phyloP scores from a whole-genome alignment of 2,888 invertebrate species.

The Euzophera pinguis region DNA sequence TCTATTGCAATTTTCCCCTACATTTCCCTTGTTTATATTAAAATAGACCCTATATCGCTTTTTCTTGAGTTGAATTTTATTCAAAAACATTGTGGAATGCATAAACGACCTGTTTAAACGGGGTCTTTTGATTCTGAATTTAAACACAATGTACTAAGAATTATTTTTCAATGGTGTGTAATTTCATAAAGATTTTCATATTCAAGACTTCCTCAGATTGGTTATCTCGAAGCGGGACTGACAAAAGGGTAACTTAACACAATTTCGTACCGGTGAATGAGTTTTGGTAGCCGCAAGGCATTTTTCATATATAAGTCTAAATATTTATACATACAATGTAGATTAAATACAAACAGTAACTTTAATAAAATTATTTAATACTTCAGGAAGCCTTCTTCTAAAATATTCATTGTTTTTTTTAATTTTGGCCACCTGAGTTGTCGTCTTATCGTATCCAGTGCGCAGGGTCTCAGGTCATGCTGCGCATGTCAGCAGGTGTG shows the following conservation, averaged over 20 bases:
- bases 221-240: constrained; percentile 57
- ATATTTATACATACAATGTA: background rate
- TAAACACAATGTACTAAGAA: background rate
- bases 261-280: constrained; percentile 77
- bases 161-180: constrained; percentile 10
- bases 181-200: constrained; percentile 15
- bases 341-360: no score
- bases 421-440: no score
- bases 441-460: no score
- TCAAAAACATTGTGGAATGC: constrained; percentile 4
- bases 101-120: constrained; percentile 17
- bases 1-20: constrained; percentile 17
- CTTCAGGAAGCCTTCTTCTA: no score
- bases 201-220: constrained; percentile 37
- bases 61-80: constrained; percentile 17
- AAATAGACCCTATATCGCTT: accelerated
- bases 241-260: constrained; percentile 60
- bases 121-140: constrained; percentile 8
- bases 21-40: background rate
- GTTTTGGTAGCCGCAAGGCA: constrained; percentile 78
- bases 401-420: no score
- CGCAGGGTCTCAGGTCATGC: no score
- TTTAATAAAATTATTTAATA: no score
- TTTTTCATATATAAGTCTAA: constrained; percentile 28
- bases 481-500: no score